Evolutionary conservation across 2,113 vertebrate genomes (phyloP), one percentile per base, ranked within the genome.

Genomic region (Holacanthus passer): DNA sequence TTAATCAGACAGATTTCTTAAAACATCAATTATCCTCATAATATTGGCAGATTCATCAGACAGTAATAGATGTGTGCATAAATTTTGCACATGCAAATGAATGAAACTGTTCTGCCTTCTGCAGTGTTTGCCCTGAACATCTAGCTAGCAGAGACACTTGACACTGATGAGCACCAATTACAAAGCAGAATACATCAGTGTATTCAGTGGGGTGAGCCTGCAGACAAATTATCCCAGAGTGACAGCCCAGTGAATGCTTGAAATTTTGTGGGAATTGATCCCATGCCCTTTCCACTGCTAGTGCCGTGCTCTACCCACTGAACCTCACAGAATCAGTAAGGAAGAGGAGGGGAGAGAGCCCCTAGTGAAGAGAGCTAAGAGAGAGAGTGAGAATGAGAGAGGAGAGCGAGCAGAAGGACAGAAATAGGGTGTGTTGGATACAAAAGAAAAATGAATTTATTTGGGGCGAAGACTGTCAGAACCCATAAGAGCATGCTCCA

Each of bases 251-350:
- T 27, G 55, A 91, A 89, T 45, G 60, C 79, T 89, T 82, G 79
- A 81, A 89, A 88, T 90, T 91, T 88, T 87, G 88, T 65, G 81
- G 84, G 80, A 88, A 90, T 90, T 92, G 88, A 93, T 87, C 91
- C 79, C 77, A 45, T 82, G 84, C 69, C 81, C 89, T 86, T 86
- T 86, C 79, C 79, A 66, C 55, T 64, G 87, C 88, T 64, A 14
- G 81, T 88, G 84, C 69, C 24, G 19, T 0, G 79, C 87, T 85
- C 82, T 70, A 62, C 56, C 82, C 89, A 67, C 80, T 91, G 90
- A 88, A 91, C 83, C 87, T 87, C 64, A 74, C 79, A 66, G 39
- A 90, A 92, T 89, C 91, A 53, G 89, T 87, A 81, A 77, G 70
- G 72, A 59, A 48, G 81, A 59, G 41, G 73, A 75, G 45, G 65